These are phyloP conservation scores for Squalus acanthias DNA, from an alignment of 2,797 vertebrate species.

Conservation along the genomic window DNA sequence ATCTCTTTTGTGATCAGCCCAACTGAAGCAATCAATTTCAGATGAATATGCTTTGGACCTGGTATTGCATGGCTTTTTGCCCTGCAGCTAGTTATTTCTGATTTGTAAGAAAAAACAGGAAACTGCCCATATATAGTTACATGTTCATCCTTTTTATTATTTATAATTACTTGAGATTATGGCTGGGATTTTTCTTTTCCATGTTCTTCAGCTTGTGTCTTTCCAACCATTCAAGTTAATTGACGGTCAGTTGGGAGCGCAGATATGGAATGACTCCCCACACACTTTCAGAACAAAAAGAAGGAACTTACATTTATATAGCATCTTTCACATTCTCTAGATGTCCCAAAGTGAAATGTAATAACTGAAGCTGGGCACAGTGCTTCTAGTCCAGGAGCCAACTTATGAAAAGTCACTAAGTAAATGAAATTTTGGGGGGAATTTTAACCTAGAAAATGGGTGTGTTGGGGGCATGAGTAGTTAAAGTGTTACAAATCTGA, in stretches of 20 bases:
- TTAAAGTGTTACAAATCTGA: no score
- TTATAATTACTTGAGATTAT: not conserved
- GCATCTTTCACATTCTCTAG: no score
- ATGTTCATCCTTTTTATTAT: no score
- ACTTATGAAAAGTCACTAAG: not conserved
- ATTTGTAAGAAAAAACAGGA: not conserved
- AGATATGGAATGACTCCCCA: not conserved
- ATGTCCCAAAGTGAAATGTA: no score
- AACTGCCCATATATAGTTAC: no score
- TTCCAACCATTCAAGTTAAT: not conserved
- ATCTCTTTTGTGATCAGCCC: not conserved
- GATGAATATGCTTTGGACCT: not conserved
- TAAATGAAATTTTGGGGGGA: not conserved
- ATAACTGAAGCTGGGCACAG: not conserved
- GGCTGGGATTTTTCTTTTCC: not conserved
- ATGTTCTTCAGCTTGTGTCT: not conserved
- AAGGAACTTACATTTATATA: no score
- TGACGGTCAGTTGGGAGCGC: not conserved
- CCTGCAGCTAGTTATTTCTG: not conserved
- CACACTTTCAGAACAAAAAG: not conserved
- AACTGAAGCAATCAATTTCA: not conserved
- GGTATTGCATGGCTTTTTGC: not conserved
- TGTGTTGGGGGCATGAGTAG: no score
- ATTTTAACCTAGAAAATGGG: no score
- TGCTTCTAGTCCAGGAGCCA: not conserved